These are phyloP conservation scores for Paradisaea rubra DNA, from an alignment of 2,113 vertebrate species.

Conservation along the genomic window DNA sequence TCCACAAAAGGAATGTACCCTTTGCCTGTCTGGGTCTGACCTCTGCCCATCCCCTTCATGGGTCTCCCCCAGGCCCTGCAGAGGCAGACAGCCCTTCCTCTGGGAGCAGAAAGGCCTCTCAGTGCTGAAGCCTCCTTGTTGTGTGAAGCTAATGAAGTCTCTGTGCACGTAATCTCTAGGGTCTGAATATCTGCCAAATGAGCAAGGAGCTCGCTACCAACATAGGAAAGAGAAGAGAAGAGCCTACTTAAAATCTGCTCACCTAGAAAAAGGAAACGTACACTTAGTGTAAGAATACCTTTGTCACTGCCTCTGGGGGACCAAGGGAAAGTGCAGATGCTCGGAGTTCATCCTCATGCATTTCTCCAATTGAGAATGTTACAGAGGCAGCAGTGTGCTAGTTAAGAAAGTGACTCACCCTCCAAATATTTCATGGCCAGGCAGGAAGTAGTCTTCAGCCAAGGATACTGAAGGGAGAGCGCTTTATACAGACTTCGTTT, in stretches of 20 bases:
- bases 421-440: background rate
- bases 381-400: background rate
- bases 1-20: background rate
- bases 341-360: background rate
- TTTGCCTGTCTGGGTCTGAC: background rate
- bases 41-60: background rate
- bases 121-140: background rate
- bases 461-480: background rate
- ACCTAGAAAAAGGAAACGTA: background rate
- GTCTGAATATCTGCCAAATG: background rate
- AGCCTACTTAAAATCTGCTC: background rate
- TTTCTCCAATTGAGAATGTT: background rate
- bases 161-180: rapidly evolving
- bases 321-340: background rate
- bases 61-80: background rate
- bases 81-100: background rate
- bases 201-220: background rate
- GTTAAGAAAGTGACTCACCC: background rate
- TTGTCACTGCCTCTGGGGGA: background rate
- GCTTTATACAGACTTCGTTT: background rate
- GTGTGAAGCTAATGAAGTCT: background rate
- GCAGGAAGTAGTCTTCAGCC: background rate
- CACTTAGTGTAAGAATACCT: background rate
- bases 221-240: background rate
- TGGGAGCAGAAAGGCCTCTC: background rate